phyloP scores from a whole-genome alignment of 2,888 invertebrate genomes.

The Synanthedon tipuliformis region DNA sequence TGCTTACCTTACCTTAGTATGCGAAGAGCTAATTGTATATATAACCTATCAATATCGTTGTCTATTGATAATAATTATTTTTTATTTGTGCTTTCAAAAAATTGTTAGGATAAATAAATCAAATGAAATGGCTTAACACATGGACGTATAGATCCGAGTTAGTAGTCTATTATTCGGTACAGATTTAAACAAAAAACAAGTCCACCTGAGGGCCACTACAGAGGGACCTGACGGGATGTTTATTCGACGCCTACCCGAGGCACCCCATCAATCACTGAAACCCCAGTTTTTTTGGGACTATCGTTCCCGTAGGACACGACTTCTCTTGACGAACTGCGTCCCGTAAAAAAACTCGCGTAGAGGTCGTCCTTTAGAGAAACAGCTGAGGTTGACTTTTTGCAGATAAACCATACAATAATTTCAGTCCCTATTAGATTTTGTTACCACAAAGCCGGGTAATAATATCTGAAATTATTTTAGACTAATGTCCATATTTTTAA shows the following conservation, averaged over 20 bases:
- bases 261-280: conserved; percentile 58
- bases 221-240: conserved; percentile 45
- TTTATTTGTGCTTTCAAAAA: no score
- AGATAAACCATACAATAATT: no score
- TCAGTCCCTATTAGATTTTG: no score
- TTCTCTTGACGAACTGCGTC: conserved; percentile 23
- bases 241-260: conserved; percentile 44
- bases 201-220: conserved; percentile 47
- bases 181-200: conserved; percentile 32
- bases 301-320: conserved; percentile 39
- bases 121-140: no score
- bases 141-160: neutral
- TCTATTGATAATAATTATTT: no score
- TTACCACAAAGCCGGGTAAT: no score
- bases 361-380: conserved; percentile 18
- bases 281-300: conserved; percentile 49
- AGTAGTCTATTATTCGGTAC: conserved; percentile 13
- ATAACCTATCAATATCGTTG: no score
- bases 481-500: no score
- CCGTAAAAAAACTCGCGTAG: conserved; percentile 29
- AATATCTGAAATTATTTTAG: no score
- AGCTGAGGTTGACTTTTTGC: neutral
- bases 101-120: no score
- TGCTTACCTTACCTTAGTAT: no score
- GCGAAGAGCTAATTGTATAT: no score